Evolutionary conservation across 2,888 invertebrate species (phyloP).

Genomic region (Rotaria magnacalcarata): DNA sequence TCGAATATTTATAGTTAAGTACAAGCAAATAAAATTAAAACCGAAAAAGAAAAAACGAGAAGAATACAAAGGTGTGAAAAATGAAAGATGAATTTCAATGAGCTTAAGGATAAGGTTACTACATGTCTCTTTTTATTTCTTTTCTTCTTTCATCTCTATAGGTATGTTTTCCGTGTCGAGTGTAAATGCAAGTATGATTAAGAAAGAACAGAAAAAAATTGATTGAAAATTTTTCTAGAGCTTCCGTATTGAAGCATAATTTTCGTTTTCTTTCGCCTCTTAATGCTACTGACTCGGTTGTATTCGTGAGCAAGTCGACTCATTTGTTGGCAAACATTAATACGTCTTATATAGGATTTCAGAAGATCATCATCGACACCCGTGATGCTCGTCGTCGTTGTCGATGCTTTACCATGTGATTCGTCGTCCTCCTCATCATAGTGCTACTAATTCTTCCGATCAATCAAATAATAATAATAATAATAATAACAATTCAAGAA

Average conservation of each 20-base stretch:
- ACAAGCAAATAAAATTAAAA: neutral
- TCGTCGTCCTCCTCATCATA: neutral
- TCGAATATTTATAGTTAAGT: neutral
- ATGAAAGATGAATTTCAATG: neutral
- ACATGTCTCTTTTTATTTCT: neutral
- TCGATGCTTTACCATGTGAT: conserved; percentile 1
- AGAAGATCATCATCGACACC: conserved; percentile 3
- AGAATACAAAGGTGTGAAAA: neutral
- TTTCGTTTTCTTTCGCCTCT: neutral
- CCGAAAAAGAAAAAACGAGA: neutral
- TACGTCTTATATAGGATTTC: neutral
- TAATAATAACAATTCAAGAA: neutral
- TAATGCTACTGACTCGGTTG: neutral
- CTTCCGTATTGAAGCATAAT: neutral
- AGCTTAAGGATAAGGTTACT: neutral
- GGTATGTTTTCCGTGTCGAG: neutral
- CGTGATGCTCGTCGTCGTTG: conserved; percentile 19
- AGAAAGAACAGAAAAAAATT: neutral
- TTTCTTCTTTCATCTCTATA: neutral
- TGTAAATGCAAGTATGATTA: neutral
- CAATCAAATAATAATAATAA: no score
- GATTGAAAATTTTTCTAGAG: neutral
- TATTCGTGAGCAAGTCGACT: neutral
- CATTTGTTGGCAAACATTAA: neutral
- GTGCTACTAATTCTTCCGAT: neutral